Evolutionary conservation across 2,888 invertebrate genomes (phyloP), one percentile per base, ranked within the genome.

Genomic region (Phengaris arion): DNA sequence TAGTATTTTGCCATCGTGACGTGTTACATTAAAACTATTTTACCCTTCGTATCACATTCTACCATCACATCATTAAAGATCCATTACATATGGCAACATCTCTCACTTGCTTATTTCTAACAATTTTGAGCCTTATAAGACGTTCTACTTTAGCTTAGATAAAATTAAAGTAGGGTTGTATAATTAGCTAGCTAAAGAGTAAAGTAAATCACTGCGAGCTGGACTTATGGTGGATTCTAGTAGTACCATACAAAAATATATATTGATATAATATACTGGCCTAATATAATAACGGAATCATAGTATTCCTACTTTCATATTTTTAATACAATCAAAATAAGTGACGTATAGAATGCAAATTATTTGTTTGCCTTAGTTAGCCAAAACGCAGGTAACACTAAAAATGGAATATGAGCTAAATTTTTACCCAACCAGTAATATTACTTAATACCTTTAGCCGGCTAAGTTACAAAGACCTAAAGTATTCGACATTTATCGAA

Each of bases 41-140:
- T 59, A 69, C 69, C 57, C 80, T 82, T 82, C 87, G 83, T 92
- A 92, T 93, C 92, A 93, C 92, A 92, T 91, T 83, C 89, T 88
- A 86, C 85, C 91, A 93, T 93, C 92, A 92, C 87, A 87, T 83
- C 80, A 81, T 74, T 74, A 75, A 69, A 77, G 74, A 76, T 75
- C 76, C 55, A 68, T 74, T 76, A 77, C 73, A 77, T 77, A 77
- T 78, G 77, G 78, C 75, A 77, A 77, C 68, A 75, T 70, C 77
- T 74, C 74, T 72, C 70, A 74, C n/a, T 69, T 51, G 13, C 46
- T 74, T 59, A 74, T 51, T n/a, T 55, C 68, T 54, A 69, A 68
- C 74, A 68, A 75, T 74, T 72, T 75, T 75, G 75, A 75, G 75
- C 75, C 51, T 57, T 75, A 59, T 15, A 64, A 64, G 64, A 64